These are phyloP conservation scores for Choreutis nemorana DNA, from an alignment of 2,888 invertebrate species.

Conservation along the genomic window DNA sequence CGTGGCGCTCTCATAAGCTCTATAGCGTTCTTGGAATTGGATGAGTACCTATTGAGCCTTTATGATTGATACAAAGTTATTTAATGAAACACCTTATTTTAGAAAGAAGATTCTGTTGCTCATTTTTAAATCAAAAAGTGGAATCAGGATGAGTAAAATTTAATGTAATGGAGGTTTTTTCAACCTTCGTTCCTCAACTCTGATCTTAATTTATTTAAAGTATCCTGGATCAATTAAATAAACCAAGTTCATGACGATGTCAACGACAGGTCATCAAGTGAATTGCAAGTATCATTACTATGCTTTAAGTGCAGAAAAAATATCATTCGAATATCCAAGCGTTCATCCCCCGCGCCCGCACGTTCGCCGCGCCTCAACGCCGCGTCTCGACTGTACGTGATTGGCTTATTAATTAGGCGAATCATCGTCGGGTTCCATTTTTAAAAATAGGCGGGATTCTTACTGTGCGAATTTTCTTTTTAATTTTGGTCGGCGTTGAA, in stretches of 20 bases:
- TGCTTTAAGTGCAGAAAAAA: constrained; percentile 58
- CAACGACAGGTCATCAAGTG: constrained; percentile 56
- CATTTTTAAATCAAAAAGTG: too few relatives aligned
- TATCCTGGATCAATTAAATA: too few relatives aligned
- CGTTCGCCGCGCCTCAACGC: constrained; percentile 62
- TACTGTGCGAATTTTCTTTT: constrained; percentile 60
- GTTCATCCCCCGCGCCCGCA: constrained; percentile 63
- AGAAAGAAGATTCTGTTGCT: too few relatives aligned
- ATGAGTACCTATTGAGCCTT: too few relatives aligned
- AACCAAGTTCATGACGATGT: too few relatives aligned
- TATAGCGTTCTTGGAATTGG: constrained; percentile 31
- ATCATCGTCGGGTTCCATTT: constrained; percentile 54
- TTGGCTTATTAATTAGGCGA: constrained; percentile 68
- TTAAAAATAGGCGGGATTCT: constrained; percentile 67
- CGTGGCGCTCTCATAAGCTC: constrained; percentile 29
- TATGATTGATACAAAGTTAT: too few relatives aligned
- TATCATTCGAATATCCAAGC: constrained; percentile 61
- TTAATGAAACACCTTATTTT: too few relatives aligned
- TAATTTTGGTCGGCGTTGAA: constrained; percentile 59
- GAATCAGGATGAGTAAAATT: too few relatives aligned
- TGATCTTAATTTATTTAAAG: too few relatives aligned
- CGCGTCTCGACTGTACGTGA: constrained; percentile 66
- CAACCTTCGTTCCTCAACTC: too few relatives aligned
- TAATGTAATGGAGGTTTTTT: too few relatives aligned
- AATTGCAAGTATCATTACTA: constrained; percentile 59